Evolutionary conservation across 1,140 invertebrate genomes (phyloP), one percentile per base, ranked within the genome.

Genomic region (Drosophila rhopaloa): DNA sequence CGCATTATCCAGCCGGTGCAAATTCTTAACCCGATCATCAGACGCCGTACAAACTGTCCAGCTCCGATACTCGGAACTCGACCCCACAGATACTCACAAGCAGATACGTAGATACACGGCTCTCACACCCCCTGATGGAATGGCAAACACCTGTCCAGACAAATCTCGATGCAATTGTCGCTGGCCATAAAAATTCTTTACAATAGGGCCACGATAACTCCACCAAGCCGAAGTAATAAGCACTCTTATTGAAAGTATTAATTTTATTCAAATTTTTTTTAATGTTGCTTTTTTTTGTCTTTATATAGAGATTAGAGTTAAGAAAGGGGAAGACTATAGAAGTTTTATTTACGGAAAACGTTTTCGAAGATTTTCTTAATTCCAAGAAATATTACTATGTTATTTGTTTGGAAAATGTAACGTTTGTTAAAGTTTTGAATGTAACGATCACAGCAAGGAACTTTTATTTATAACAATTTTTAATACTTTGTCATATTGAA

Each of bases 1-100:
- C 70, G 70, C 50, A 86, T 82, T 82, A 38, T 53, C 63, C 59
- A 50, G 50, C 35, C 67, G 41, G 67, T 75, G 59, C 70, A 29
- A 74, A 59, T 40, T 66, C 19, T n/a, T 35, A 29, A 14, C 29
- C 54, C 32, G 29, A 55, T 51, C 32, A 32, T 38, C 65, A 50
- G 67, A 71, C 51, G 35, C 27, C 9, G 57, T 38, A 37, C 54
- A 40, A 37, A 37, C 29, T 37, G 40, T 16, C 3, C 29, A 59
- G 29, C 40, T 10, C 11, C 24, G 59, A 46, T 24, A 48, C 43
- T 40, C 9, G 13, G 62, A 48, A 47, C 16, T 29, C 24, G 41
- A 44, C 37, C 37, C 37, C 16, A 7, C 16, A n/a, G 48, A 62
- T 35, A 62, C 48, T 24, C 38, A 5, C n/a, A 54, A 16, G 5